phyloP scores from a whole-genome alignment of 2,797 vertebrate species.

The Acanthurus tractus region DNA sequence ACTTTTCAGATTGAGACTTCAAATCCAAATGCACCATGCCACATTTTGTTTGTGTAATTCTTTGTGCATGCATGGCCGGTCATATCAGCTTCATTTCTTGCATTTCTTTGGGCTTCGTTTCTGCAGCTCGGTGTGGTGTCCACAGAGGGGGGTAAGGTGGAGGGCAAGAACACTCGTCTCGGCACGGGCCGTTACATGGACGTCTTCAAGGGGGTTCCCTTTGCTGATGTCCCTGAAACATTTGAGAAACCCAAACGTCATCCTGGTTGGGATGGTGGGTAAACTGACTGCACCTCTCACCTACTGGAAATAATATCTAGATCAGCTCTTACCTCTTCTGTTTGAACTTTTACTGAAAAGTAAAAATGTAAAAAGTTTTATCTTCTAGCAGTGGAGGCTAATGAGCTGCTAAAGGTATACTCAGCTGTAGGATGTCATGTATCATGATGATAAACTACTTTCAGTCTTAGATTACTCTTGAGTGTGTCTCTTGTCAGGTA shows the following conservation, averaged over 20 bases:
- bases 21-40: neutral
- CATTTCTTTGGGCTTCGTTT: neutral
- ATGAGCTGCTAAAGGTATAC: neutral
- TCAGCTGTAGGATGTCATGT: neutral
- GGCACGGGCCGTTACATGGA: slow-evolving; percentile 84
- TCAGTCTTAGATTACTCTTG: neutral
- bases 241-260: slow-evolving; percentile 90
- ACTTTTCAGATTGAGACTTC: neutral
- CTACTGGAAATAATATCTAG: neutral
- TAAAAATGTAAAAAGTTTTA: neutral
- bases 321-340: neutral
- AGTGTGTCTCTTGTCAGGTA: slow-evolving; percentile 78
- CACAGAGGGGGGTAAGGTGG: slow-evolving; percentile 93
- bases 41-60: neutral
- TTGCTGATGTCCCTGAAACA: slow-evolving; percentile 86
- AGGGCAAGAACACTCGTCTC: slow-evolving; percentile 87
- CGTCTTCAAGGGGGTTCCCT: slow-evolving; percentile 94
- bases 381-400: neutral
- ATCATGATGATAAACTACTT: neutral
- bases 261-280: slow-evolving; percentile 92
- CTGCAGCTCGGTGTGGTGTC: slow-evolving; percentile 89
- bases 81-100: neutral
- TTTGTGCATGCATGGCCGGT: neutral
- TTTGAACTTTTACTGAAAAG: neutral
- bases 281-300: neutral